These are phyloP conservation scores for Glaucopsyche alexis DNA, from an alignment of 2,888 invertebrate species.

Conservation along the genomic window DNA sequence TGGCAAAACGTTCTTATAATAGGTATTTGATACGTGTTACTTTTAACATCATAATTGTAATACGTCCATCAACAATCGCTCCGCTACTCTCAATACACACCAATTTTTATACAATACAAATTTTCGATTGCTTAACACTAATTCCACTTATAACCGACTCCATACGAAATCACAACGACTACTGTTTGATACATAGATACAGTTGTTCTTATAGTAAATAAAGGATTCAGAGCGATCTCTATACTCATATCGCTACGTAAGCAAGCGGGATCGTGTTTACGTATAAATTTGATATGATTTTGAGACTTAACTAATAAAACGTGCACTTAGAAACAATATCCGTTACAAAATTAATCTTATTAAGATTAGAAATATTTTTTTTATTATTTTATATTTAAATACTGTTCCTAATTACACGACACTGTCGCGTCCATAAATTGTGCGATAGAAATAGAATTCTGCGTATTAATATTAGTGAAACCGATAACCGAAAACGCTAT, in stretches of 20 bases:
- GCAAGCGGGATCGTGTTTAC: slow-evolving; percentile 66
- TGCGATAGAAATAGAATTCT: slow-evolving; percentile 24
- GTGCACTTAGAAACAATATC: slow-evolving; percentile 30
- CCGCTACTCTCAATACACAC: slow-evolving; percentile 38
- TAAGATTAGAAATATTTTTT: slow-evolving; percentile 29
- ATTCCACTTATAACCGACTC: slow-evolving; percentile 52
- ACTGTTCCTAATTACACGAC: slow-evolving; percentile 32
- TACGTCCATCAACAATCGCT: neutral
- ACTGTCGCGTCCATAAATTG: slow-evolving; percentile 30
- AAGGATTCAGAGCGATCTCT: slow-evolving; percentile 50
- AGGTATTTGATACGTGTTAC: neutral
- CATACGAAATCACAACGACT: slow-evolving; percentile 68
- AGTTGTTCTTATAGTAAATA: slow-evolving; percentile 56
- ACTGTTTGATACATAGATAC: slow-evolving; percentile 68
- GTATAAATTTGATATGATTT: slow-evolving; percentile 79
- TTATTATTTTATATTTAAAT: slow-evolving; percentile 18
- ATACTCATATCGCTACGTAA: slow-evolving; percentile 53
- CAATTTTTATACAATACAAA: slow-evolving; percentile 64
- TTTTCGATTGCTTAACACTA: slow-evolving; percentile 43
- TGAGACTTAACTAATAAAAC: slow-evolving; percentile 47
- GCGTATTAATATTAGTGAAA: neutral
- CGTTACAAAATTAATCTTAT: slow-evolving; percentile 26
- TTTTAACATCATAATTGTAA: too few species aligned
- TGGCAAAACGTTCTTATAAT: neutral
- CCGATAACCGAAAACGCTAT: neutral